Conservation (phyloP, 2,797 vertebrate genomes). For the Poecilia velifera region DNA sequence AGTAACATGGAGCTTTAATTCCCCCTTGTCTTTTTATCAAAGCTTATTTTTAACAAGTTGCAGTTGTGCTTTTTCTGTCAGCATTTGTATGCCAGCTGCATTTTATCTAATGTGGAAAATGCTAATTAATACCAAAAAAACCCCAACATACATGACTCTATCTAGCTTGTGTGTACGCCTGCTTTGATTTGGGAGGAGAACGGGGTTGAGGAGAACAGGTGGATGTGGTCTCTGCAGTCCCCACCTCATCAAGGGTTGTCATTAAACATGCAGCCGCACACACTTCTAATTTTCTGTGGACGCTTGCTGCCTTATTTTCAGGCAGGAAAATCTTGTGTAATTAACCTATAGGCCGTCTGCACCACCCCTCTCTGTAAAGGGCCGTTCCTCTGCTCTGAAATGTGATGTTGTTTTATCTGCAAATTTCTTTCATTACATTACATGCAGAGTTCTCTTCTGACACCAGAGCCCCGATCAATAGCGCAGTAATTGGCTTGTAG, state of each 20-base stretch:
- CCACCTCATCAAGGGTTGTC: slow-evolving; percentile 69
- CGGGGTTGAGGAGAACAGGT: slow-evolving; percentile 55
- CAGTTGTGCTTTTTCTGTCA: background rate
- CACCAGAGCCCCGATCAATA: slow-evolving; percentile 56
- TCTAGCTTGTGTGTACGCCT: slow-evolving; percentile 5
- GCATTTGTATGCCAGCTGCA: slow-evolving; percentile 17
- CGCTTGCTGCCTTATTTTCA: slow-evolving; percentile 43
- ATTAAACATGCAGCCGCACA: slow-evolving; percentile 74
- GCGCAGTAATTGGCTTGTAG: slow-evolving; percentile 61
- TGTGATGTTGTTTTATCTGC: slow-evolving; percentile 42
- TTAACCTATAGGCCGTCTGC: slow-evolving; percentile 69
- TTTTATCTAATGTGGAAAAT: slow-evolving; percentile 46
- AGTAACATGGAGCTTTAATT: background rate
- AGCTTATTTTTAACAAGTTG: slow-evolving; percentile 4
- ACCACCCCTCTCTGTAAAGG: slow-evolving; percentile 16
- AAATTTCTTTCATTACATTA: slow-evolving; percentile 47
- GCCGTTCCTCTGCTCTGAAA: slow-evolving; percentile 8
- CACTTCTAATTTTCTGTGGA: slow-evolving; percentile 61
- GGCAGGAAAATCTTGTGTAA: slow-evolving; percentile 60
- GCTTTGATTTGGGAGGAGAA: slow-evolving; percentile 21
- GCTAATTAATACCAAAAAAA: slow-evolving; percentile 37
- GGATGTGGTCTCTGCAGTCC: slow-evolving; percentile 59
- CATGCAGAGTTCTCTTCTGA: slow-evolving; percentile 36
- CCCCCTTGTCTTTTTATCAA: slow-evolving; percentile 2
- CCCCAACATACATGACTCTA: slow-evolving; percentile 11